Evolutionary conservation across 64 coral and sea anemone species (phyloP), one percentile per base, ranked within the genome.

Genomic region (Acropora tenuis): DNA sequence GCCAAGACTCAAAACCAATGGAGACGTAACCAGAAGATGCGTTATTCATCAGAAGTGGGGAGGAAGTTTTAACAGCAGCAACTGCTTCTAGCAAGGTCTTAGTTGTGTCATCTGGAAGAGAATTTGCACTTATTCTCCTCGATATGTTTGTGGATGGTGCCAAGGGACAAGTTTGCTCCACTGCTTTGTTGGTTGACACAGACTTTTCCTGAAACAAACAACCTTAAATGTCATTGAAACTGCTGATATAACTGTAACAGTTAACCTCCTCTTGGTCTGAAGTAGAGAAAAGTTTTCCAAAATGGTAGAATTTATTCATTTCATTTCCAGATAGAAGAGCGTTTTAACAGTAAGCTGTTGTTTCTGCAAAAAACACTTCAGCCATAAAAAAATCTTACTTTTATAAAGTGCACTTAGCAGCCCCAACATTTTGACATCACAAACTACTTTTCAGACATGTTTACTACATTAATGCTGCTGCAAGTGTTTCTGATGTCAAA

Each of bases 1-100:
- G 82, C 1, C 48, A 47, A 19, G 82, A 46, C 63, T 85, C 82
- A 44, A 85, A 85, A 8, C 82, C 82, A 71, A 85, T 46, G 4
- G 82, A 85, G 13, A 85, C 69, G 44, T 85, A 85, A 0, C 82
- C 82, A 30, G 82, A 85, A 0, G 82, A 85, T 15, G 66, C 50
- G 16, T 68, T 41, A 18, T 48, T 71, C 45, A 48, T 5, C 4
- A 6, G 18, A n/a, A 65, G n/a, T n/a, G n/a, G n/a, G n/a, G n/a
- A n/a, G n/a, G n/a, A n/a, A n/a, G n/a, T n/a, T n/a, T n/a, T n/a
- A n/a, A n/a, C n/a, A n/a, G n/a, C n/a, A n/a, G n/a, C n/a, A n/a
- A n/a, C 45, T 30, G 82, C 8, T 30, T 65, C 82, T 0, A 3
- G 44, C 45, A 77, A 44, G 2, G 71, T 7, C 3, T 85, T 68